Conservation (phyloP, 2,888 invertebrate species). For the Pyrrhosoma nymphula region DNA sequence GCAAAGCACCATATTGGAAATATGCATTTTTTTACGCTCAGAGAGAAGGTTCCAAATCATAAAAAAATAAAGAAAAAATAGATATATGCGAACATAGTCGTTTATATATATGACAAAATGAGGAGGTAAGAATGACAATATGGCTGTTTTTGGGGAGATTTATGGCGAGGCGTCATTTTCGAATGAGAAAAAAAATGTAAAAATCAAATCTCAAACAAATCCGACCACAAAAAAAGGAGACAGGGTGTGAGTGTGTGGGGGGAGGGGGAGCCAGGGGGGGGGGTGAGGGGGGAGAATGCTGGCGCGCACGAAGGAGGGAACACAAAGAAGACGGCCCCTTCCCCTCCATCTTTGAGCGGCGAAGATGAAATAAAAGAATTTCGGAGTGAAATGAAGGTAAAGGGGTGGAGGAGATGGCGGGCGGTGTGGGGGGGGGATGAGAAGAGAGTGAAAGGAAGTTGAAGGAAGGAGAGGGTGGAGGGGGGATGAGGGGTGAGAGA, state of each 20-base stretch:
- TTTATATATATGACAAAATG: not conserved
- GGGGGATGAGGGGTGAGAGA: too few relatives aligned
- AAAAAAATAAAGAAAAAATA: not conserved
- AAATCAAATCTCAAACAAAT: not conserved
- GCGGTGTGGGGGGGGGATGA: not conserved
- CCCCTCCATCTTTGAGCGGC: not conserved
- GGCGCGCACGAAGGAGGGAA: not conserved
- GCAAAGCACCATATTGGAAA: not conserved
- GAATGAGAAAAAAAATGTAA: not conserved
- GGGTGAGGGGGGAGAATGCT: not conserved
- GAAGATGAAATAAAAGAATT: not conserved
- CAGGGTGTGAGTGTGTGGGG: not conserved
- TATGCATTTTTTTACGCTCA: not conserved
- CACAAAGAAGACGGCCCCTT: not conserved
- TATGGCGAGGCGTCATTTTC: not conserved
- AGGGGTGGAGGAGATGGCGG: not conserved
- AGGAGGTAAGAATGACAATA: not conserved
- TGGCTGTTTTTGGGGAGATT: not conserved
- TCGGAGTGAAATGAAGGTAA: not conserved
- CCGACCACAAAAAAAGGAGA: conserved; percentile 28
- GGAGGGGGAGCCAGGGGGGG: not conserved
- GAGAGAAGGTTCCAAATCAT: not conserved
- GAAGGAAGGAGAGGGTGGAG: too few relatives aligned
- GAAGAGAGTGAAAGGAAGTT: too few relatives aligned
- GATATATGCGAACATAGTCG: not conserved